Evolutionary conservation across 2,797 vertebrate genomes (phyloP).

Genomic region (Sternotherus odoratus): DNA sequence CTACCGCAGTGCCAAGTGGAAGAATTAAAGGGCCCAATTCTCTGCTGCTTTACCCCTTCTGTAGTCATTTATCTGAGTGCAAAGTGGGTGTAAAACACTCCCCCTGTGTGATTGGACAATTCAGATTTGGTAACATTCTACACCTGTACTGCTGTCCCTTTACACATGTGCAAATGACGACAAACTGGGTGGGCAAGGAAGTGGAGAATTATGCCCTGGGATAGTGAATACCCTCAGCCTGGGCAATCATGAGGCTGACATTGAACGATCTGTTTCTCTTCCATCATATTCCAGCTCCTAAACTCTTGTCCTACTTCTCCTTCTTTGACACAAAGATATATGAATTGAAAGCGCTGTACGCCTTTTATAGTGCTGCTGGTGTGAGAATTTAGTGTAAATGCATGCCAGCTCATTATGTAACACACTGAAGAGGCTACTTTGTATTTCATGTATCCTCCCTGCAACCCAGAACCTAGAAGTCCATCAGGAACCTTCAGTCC

Average conservation of each 20-base stretch:
- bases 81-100: background rate
- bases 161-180: background rate
- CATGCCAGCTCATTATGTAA: slow-evolving; percentile 15
- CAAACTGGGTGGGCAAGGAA: background rate
- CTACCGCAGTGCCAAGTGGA: background rate
- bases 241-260: no score
- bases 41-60: no score
- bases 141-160: background rate
- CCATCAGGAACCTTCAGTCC: slow-evolving; percentile 32
- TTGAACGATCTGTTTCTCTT: background rate
- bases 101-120: background rate
- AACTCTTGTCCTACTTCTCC: background rate
- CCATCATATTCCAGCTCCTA: background rate
- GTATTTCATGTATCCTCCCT: slow-evolving; percentile 31
- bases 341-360: background rate
- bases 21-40: background rate
- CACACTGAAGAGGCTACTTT: background rate
- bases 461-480: slow-evolving; percentile 32
- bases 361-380: background rate
- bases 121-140: background rate
- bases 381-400: background rate
- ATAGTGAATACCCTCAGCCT: background rate
- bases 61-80: background rate
- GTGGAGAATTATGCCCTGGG: background rate
- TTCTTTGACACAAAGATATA: background rate